Conservation (phyloP, 2,797 vertebrate species). For the Pseudomugil gertrudae region DNA sequence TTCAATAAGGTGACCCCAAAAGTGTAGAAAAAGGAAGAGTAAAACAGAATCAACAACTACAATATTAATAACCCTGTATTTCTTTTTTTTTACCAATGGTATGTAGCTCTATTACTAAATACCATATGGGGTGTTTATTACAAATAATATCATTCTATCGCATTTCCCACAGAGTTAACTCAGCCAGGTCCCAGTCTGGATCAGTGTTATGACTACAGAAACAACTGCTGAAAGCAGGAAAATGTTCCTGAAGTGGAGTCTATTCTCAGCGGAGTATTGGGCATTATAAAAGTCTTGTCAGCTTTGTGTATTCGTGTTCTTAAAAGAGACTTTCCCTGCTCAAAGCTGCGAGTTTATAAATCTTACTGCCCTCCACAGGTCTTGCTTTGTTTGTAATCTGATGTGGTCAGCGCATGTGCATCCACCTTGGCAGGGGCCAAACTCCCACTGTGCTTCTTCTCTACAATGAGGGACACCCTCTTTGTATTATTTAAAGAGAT, state of each 20-base stretch:
- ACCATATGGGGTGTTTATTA: constrained; percentile 40
- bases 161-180: constrained; percentile 43
- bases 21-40: constrained; percentile 48
- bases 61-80: constrained; percentile 66
- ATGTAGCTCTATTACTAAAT: constrained; percentile 43
- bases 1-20: constrained; percentile 69
- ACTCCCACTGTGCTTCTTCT: constrained; percentile 49
- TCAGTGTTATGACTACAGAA: constrained; percentile 68
- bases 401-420: constrained; percentile 73
- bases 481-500: constrained; percentile 40
- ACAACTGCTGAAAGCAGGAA: constrained; percentile 47
- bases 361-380: constrained; percentile 59
- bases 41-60: constrained; percentile 52
- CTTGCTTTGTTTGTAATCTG: constrained; percentile 66
- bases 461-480: constrained; percentile 33
- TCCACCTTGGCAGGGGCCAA: constrained; percentile 71
- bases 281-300: constrained; percentile 46
- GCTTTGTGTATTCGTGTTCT: constrained; percentile 48
- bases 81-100: constrained; percentile 48
- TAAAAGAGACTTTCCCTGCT: constrained; percentile 54
- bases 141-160: constrained; percentile 55
- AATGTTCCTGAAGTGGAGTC: constrained; percentile 40
- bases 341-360: constrained; percentile 73
- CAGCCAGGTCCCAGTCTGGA: constrained; percentile 40
- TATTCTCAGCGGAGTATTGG: constrained; percentile 55